Evolutionary conservation across 2,888 invertebrate species (phyloP).

Genomic region (Slavum lentiscoides): DNA sequence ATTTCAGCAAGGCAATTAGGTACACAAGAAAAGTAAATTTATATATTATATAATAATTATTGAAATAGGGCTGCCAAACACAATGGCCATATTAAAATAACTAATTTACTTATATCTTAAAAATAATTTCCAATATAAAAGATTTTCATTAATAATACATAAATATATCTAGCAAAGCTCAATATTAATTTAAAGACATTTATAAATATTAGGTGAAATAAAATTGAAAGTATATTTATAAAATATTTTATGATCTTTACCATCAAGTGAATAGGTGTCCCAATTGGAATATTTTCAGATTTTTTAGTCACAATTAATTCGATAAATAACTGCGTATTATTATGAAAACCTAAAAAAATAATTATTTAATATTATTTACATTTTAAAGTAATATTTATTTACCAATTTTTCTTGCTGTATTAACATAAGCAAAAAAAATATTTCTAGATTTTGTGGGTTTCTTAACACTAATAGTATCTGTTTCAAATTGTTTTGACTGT

Average conservation of each 20-base stretch:
- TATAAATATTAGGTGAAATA: no score
- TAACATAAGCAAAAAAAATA: constrained; percentile 43
- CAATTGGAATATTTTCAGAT: constrained; percentile 39
- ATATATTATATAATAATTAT: no score
- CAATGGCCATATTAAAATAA: no score
- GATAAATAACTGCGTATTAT: constrained; percentile 7
- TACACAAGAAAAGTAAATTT: no score
- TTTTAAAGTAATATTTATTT: constrained; percentile 15
- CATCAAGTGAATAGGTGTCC: constrained; percentile 39
- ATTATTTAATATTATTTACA: not conserved
- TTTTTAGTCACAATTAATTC: constrained; percentile 40
- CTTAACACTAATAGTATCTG: not conserved
- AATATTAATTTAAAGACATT: no score
- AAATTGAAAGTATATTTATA: no score
- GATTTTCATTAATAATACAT: no score
- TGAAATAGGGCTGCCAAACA: no score
- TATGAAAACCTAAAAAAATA: not conserved
- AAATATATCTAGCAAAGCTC: no score
- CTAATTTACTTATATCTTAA: no score
- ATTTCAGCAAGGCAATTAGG: no score
- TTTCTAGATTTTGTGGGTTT: constrained; percentile 42
- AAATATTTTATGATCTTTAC: constrained; percentile 3
- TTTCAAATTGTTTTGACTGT: constrained; percentile 32
- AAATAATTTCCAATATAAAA: no score
- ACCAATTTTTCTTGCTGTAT: constrained; percentile 34